Evolutionary conservation across 92 coral and sea anemone species (phyloP), one percentile per base, ranked within the genome.

Genomic region (Porites lobata): DNA sequence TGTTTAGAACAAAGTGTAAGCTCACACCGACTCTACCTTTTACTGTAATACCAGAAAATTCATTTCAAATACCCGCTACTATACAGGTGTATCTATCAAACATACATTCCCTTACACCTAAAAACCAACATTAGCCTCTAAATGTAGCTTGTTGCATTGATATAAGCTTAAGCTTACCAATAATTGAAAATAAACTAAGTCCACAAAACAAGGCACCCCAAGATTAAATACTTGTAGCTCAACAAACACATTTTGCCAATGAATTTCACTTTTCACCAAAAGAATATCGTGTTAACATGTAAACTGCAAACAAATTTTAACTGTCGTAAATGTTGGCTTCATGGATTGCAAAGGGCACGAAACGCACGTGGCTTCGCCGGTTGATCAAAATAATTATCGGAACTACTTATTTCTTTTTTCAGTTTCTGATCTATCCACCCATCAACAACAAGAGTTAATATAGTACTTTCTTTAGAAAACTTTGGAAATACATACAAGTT

Each of bases 401-500:
- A 26, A 20, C 10, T 3, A 18, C 13, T 1, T 17, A 56, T 53
- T 4, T 29, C 51, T 9, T n/a, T 24, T 7, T 8, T 50, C 8
- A 50, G 3, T 51, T 15, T 81, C 56, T 21, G 15, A 4, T 13
- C n/a, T 22, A 38, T 53, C 50, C 9, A 15, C 21, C 76, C 29
- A 38, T 32, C 6, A 24, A 54, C 1, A 22, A 87, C 51, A 38
- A 38, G 47, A 38, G 47, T 17, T 47, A 9, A 5, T 53, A 22
- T 19, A 18, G 62, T n/a, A 50, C 75, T 38, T 26, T 3, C 26
- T 72, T n/a, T 8, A 53, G 26, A 32, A 61, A 19, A 47, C 22
- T 20, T 1, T 13, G 47, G 19, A 38, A 29, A 57, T 84, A 95
- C 98, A 78, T 85, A 95, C 98, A 90, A 85, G 85, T 93, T 96